Percentiles rank a stretch among this genome's conserved stretches.
Conservation (phyloP, 2,797 vertebrate species). For the Sitta carolinensis region DNA sequence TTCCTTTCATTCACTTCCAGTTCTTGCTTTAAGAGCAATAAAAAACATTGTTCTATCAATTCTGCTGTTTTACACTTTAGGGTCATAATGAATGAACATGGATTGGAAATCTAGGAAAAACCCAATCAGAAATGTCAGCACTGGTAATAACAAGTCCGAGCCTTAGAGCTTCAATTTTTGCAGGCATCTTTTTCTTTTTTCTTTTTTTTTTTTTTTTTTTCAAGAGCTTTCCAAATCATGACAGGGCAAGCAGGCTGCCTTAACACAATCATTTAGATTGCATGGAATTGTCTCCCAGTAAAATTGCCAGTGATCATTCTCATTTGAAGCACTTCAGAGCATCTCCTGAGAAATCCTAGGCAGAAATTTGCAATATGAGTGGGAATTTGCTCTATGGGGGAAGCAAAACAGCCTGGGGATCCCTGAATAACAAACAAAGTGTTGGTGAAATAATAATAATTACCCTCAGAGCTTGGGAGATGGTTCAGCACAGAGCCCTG, state of each 20-base stretch:
- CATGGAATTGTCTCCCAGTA: background rate
- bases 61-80: background rate
- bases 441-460: background rate
- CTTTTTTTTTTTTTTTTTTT: background rate
- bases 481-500: background rate
- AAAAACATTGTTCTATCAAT: background rate
- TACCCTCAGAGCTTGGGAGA: background rate
- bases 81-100: background rate
- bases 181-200: background rate
- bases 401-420: background rate
- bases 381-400: background rate
- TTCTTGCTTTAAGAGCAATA: background rate
- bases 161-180: background rate
- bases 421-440: background rate
- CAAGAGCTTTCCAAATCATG: background rate
- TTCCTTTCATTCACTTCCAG: conserved; percentile 16
- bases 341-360: background rate
- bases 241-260: background rate
- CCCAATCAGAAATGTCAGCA: background rate
- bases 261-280: conserved; percentile 19
- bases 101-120: background rate
- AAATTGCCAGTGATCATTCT: background rate
- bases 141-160: background rate
- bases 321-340: background rate
- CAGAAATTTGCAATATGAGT: background rate